Percentiles rank a stretch among this genome's conserved stretches.
Conservation (phyloP, 1,140 invertebrate species). For the Caenorhabditis remanei region DNA sequence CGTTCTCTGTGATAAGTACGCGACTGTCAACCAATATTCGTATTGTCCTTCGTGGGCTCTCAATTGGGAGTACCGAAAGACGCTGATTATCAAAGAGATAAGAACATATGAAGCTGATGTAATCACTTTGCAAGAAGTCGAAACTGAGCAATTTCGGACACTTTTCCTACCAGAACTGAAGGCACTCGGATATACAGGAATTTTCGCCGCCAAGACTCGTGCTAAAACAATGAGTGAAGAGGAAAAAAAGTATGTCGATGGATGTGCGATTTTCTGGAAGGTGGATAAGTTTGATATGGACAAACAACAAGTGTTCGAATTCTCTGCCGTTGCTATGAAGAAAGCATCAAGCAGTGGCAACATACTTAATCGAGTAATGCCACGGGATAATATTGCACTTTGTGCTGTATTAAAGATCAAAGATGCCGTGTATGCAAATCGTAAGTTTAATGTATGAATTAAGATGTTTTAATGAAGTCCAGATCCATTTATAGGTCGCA, state of each 20-base stretch:
- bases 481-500: slow-evolving; percentile 36
- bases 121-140: slow-evolving; percentile 96
- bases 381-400: slow-evolving; percentile 98
- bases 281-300: slow-evolving; percentile 94
- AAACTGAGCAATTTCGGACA: slow-evolving; percentile 98
- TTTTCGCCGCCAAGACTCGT: slow-evolving; percentile 82
- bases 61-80: slow-evolving; percentile 97
- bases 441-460: slow-evolving; percentile 34
- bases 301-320: slow-evolving; percentile 94
- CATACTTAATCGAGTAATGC: slow-evolving; percentile 99
- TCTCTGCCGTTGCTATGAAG: slow-evolving; percentile 82
- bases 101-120: slow-evolving; percentile 96
- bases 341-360: slow-evolving; percentile 84
- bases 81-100: slow-evolving; percentile 96
- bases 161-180: slow-evolving; percentile 95
- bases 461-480: not conserved
- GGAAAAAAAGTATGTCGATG: slow-evolving; percentile 97
- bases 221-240: slow-evolving; percentile 97
- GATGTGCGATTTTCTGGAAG: slow-evolving; percentile 96
- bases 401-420: slow-evolving; percentile 82
- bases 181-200: slow-evolving; percentile 89
- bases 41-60: slow-evolving; percentile 97
- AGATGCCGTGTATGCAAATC: slow-evolving; percentile 82
- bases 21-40: slow-evolving; percentile 92
- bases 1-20: slow-evolving; percentile 98